Base-by-base conservation (phyloP, 2,888 invertebrate species). In the Xylota sylvarum region DNA sequence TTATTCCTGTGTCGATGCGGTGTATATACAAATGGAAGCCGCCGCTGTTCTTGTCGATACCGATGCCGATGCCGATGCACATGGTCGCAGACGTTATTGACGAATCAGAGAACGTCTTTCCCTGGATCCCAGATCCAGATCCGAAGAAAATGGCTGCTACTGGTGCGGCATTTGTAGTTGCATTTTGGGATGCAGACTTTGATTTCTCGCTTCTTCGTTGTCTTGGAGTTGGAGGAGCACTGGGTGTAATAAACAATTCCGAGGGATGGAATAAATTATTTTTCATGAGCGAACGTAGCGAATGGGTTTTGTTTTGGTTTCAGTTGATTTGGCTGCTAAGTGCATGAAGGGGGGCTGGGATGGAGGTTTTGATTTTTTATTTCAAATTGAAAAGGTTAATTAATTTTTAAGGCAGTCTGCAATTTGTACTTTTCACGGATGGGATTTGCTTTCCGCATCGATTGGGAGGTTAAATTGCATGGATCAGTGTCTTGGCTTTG, bases 191-290 rank as follows among this genome's bases (percentile, higher is more conserved):
- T 60, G 55, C 56, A 32, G 35, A 67, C 69, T 69, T 74, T 84
- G 69, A 84, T 69, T 74, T 79, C 73, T 73, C 23, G 76, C 46
- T 35, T 23, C 56, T 32, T 43, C 60, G 48, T 37, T 27, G 40
- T 12, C 6, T 32, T 32, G 32, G 32, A 32, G 32, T 10, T 37
- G 37, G 10, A 37, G 64, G 69, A 17, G 12, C 27, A 10, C 23
- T 67, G 73, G 50, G 50, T 60, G 81, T 52, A 72, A 82, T 86
- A 86, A 86, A 86, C 86, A 86, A 86, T 82, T 86, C 60, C 55
- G 77, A 78, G 82, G 77, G 82, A 55, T 69, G 86, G 86, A 86
- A 86, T 86, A 86, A 81, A 86, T 86, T 82, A 82, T 73, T 78
- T 77, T 73, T 77, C 60, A 64, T 56, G 37, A 46, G 50, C 69